A percentile compares a stretch with the other conserved stretches of the same genome.
phyloP scores from a whole-genome alignment of 2,797 vertebrate species.

The Malurus splendens region DNA sequence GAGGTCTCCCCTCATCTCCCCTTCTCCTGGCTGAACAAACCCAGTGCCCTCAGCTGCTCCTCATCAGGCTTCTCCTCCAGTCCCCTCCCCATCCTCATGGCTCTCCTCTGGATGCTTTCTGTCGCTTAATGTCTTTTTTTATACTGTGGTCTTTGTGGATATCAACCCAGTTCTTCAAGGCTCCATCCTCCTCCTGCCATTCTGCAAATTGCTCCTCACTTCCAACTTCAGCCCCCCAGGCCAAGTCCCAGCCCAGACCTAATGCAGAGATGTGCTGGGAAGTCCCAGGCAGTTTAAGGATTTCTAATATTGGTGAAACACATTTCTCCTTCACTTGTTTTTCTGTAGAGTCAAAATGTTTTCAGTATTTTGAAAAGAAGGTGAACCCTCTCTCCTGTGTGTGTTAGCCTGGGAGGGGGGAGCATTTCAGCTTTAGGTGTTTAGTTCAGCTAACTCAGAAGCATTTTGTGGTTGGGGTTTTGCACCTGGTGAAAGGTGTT shows the following conservation, averaged over 20 bases:
- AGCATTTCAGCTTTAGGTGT: neutral
- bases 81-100: no score
- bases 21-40: no score
- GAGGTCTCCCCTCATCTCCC: no score
- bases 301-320: neutral
- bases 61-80: no score
- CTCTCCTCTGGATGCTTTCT: no score
- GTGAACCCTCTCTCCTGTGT: neutral
- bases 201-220: neutral
- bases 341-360: neutral
- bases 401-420: neutral
- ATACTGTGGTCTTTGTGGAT: no score
- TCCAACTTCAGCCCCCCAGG: neutral
- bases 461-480: neutral
- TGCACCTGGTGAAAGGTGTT: neutral
- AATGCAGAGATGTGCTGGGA: neutral
- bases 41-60: no score
- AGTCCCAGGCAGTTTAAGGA: neutral
- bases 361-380: neutral
- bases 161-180: neutral
- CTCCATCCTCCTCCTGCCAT: neutral
- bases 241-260: neutral
- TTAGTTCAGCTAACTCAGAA: neutral
- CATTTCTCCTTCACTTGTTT: neutral
- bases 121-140: no score